A percentile compares a stretch with the other conserved stretches of the same genome.
These are phyloP conservation scores for Proteles cristata DNA, from an alignment of 2,113 vertebrate genomes.

Conservation along the genomic window DNA sequence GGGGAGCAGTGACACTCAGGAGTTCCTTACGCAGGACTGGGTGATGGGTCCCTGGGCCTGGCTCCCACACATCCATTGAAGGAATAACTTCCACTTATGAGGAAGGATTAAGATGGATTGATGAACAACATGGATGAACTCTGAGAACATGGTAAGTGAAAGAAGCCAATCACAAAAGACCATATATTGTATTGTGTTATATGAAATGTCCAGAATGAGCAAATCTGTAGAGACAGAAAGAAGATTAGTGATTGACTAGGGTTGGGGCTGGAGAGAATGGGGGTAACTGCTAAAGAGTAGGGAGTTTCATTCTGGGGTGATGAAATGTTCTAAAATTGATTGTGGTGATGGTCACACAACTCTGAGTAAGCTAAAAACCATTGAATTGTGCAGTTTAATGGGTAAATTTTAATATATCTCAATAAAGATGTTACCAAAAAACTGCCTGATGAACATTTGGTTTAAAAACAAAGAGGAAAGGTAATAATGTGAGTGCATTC, in stretches of 20 bases:
- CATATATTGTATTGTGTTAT: not conserved
- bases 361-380: conserved; percentile 44
- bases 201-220: not conserved
- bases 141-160: conserved; percentile 10
- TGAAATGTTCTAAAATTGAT: conserved; percentile 35
- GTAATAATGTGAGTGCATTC: not conserved
- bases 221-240: conserved; percentile 14
- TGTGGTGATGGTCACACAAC: not conserved
- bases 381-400: not conserved
- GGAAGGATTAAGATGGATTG: not conserved
- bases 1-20: not conserved
- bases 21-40: not conserved
- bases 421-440: conserved; percentile 5
- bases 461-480: conserved; percentile 15
- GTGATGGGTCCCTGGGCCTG: not conserved
- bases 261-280: not conserved
- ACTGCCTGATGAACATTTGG: not conserved
- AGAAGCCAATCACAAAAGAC: conserved; percentile 13
- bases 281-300: not conserved
- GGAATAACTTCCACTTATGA: not conserved
- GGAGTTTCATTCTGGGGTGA: not conserved
- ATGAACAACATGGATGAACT: not conserved
- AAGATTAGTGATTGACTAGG: not conserved
- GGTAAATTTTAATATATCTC: conserved; percentile 38
- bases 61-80: not conserved